phyloP scores from a whole-genome alignment of 2,888 invertebrate species.

The Argyra leucocephala region DNA sequence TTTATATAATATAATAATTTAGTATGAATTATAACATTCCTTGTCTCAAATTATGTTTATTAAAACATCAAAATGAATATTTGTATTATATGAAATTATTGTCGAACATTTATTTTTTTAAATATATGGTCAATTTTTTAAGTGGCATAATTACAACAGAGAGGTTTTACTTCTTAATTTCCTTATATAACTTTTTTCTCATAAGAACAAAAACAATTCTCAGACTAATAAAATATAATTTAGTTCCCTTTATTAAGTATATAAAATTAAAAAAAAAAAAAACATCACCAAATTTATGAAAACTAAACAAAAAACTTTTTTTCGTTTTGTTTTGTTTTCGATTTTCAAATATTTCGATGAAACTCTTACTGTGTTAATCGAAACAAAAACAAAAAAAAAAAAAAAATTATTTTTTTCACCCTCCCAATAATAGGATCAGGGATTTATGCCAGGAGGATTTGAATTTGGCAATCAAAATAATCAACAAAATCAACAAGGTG shows the following conservation, averaged over 20 bases:
- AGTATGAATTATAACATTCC: no score
- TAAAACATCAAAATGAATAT: no score
- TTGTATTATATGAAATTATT: no score
- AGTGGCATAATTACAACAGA: constrained; percentile 4
- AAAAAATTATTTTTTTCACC: not conserved
- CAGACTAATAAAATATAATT: not conserved
- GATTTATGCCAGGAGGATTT: constrained; percentile 31
- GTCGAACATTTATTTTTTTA: no score
- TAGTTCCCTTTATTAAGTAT: constrained; percentile 8
- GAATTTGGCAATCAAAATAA: constrained; percentile 40
- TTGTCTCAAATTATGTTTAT: no score
- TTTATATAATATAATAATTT: no score
- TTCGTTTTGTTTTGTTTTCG: not conserved
- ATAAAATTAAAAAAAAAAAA: constrained; percentile 10
- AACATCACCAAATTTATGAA: not conserved
- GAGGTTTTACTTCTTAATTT: constrained; percentile 21
- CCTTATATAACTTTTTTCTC: no score
- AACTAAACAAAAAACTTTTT: not conserved
- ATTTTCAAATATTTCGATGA: not conserved
- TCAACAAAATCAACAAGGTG: constrained; percentile 38
- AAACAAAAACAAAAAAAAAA: constrained; percentile 7
- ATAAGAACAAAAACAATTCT: no score
- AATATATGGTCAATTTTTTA: no score
- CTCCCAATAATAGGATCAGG: constrained; percentile 32
- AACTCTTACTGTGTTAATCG: not conserved